Evolutionary conservation across 2,888 invertebrate genomes (phyloP), one percentile per base, ranked within the genome.

Genomic region (Rhingia campestris): DNA sequence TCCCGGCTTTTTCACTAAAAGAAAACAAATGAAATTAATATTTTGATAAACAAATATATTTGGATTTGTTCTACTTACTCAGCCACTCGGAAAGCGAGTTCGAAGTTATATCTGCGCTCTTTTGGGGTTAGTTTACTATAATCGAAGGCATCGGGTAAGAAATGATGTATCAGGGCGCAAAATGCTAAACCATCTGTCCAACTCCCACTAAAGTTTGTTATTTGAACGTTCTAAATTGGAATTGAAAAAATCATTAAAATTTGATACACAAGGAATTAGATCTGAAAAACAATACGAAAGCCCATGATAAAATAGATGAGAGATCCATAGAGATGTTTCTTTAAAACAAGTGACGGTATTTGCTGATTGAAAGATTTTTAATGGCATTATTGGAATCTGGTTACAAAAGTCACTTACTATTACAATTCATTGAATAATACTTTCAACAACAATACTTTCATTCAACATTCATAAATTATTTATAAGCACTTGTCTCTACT

Each of bases 131-230:
- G 94, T 92, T 94, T 93, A 90, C 94, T 93, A 93, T 97, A 99
- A 93, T 99, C 98, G 93, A 99, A 99, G 88, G 98, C 96, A 91
- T 98, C 96, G 86, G 99, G 99, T 92, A 96, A 95, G 94, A 98
- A 99, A 93, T 98, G 98, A 93, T 99, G 99, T 90, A 99, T 95
- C 89, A 99, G 95, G 89, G 99, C 99, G 93, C 99, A 99, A 94
- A 99, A 99, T 88, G 98, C 99, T 93, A 99, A 94, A 90, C 99
- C 99, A 93, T 99, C 97, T 93, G 97, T 96, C 99, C 99, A 99
- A 93, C 97, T 97, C 92, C 96, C 96, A 90, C 99, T 99, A 94
- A 99, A 99, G 94, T 99, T 99, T 91, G 97, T 97, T 94, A 99
- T 95, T 94, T 97, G 96, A 92, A 99, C 96, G 94, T 97, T 97